A percentile compares a stretch with the other conserved stretches of the same genome.
phyloP scores from a whole-genome alignment of 2,113 vertebrate species.

The Trogon surrucura region DNA sequence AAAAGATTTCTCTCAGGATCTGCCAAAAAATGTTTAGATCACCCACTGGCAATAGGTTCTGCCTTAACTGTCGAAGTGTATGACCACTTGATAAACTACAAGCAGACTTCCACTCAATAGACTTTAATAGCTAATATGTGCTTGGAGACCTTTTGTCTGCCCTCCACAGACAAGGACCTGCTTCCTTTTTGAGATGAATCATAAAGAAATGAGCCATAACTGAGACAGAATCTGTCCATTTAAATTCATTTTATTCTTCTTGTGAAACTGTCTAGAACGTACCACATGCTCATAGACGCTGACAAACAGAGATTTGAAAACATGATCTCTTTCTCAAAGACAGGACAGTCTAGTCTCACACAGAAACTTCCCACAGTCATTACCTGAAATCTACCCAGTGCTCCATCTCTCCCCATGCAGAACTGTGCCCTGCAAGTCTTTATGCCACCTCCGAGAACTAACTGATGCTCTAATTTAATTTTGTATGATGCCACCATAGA shows the following conservation, averaged over 20 bases:
- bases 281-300: not conserved
- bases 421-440: rapidly evolving
- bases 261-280: not conserved
- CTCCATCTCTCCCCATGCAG: not conserved
- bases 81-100: not conserved
- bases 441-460: not conserved
- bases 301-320: not conserved
- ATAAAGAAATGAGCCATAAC: not conserved
- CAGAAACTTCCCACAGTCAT: not conserved
- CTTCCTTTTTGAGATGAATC: not conserved
- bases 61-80: not conserved
- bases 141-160: slow-evolving; percentile 33
- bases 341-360: not conserved
- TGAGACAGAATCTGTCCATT: slow-evolving; percentile 5
- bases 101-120: slow-evolving; percentile 23
- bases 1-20: not conserved
- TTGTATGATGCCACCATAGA: not conserved
- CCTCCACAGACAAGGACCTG: not conserved
- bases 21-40: slow-evolving; percentile 17
- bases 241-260: not conserved
- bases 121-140: slow-evolving; percentile 1
- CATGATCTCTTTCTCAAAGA: not conserved
- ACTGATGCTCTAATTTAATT: not conserved
- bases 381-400: not conserved
- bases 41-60: not conserved